Base-by-base conservation (phyloP, 2,113 vertebrate species). In the Ascaphus truei region DNA sequence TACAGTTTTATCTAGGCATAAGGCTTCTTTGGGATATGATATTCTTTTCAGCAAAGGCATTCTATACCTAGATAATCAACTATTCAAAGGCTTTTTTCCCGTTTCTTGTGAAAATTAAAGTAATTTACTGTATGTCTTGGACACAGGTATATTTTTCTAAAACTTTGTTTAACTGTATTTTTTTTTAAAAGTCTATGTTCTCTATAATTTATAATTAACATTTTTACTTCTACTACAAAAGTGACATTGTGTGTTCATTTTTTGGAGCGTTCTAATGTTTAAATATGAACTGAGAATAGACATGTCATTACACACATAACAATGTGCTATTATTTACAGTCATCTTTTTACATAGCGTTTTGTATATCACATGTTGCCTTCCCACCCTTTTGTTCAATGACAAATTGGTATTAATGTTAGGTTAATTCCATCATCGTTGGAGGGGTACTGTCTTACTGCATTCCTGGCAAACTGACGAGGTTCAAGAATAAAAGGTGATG, bases 221-320 rank as follows among this genome's bases (percentile, higher is more conserved):
- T 76, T 85, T 88, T 87, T 85, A 84, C 84, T 88, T 81, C 83
- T 77, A 84, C 86, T 85, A 82, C 81, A 83, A 86, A 86, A 83
- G 78, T 81, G 83, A 84, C 76, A 81, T 79, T 84, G 83, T 84
- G 84, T 81, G 80, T 77, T 86, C 83, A 84, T 86, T 86, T 86
- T 82, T 43, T 43, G 39, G 77, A 75, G 77, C 86, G 76, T 80
- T 88, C 82, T 88, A 77, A 83, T 67, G 80, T 82, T 90, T 78
- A 80, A 83, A 82, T 83, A 69, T 63, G 80, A 74, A 73, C 80
- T 79, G 80, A 85, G 86, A 88, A 89, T 86, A 85, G 86, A 86
- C 85, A 86, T 90, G 88, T 88, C 87, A 89, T 82, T 85, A 89
- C 86, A 89, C 85, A 85, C 86, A 88, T 88, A 89, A 89, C 87